These are phyloP conservation scores for Sebastes alutus DNA, from an alignment of 2,797 vertebrate genomes.

Conservation along the genomic window DNA sequence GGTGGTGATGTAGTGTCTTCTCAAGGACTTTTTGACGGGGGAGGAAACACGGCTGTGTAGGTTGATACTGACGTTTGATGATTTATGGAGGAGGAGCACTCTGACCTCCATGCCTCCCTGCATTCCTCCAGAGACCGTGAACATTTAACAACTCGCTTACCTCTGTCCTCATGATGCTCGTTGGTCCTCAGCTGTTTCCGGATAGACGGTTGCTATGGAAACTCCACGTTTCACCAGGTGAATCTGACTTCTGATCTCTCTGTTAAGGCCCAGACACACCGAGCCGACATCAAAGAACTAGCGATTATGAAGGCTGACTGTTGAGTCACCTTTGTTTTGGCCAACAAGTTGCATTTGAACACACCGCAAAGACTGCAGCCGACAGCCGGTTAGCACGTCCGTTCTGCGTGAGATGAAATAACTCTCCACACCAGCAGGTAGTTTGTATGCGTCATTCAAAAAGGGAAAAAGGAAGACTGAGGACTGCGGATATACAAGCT, in stretches of 20 bases:
- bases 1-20: constrained; percentile 26
- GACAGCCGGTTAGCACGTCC: no score
- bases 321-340: no score
- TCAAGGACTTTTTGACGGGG: constrained; percentile 29
- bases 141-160: constrained; percentile 13
- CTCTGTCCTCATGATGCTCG: neutral
- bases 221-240: constrained; percentile 10
- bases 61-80: constrained; percentile 26
- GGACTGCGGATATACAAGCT: no score
- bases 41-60: constrained; percentile 18
- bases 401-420: no score
- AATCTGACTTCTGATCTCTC: constrained; percentile 50
- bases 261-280: neutral
- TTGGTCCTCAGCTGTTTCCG: neutral
- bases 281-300: no score
- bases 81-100: constrained; percentile 9
- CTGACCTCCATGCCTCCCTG: constrained; percentile 13
- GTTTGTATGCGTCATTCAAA: no score
- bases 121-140: constrained; percentile 3
- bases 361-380: no score
- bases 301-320: no score
- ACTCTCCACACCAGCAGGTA: no score
- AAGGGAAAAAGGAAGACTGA: no score
- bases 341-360: no score
- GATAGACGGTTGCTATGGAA: constrained; percentile 31